These are phyloP conservation scores for Caranx ignobilis DNA, from an alignment of 2,113 vertebrate genomes.

Conservation along the genomic window DNA sequence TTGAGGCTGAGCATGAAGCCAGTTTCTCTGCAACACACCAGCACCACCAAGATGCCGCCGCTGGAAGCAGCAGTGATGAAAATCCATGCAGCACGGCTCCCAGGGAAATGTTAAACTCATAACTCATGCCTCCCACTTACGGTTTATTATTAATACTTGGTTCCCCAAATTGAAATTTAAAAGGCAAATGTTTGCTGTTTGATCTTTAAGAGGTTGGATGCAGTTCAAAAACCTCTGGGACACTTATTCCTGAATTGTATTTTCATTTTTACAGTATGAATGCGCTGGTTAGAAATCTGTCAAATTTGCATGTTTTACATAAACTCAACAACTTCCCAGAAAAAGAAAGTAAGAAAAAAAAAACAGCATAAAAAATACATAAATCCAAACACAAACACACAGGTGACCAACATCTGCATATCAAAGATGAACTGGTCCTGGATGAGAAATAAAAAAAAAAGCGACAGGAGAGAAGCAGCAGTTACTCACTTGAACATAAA, in stretches of 20 bases:
- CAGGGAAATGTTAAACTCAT: slow-evolving; percentile 79
- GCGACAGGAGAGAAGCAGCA: slow-evolving; percentile 1
- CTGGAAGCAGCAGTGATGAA: slow-evolving; percentile 39
- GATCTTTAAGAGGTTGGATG: slow-evolving; percentile 75
- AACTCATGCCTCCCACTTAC: slow-evolving; percentile 80
- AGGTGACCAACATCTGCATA: slow-evolving; percentile 8
- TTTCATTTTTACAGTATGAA: slow-evolving; percentile 56
- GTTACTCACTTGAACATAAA: slow-evolving; percentile 94
- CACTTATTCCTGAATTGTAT: slow-evolving; percentile 39
- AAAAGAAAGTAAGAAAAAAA: background rate
- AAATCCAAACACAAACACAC: background rate
- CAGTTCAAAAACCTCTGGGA: slow-evolving; percentile 64
- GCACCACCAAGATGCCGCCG: slow-evolving; percentile 76
- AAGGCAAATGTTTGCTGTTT: slow-evolving; percentile 79
- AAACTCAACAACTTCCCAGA: slow-evolving; percentile 24
- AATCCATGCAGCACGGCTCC: slow-evolving; percentile 49
- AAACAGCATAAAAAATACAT: background rate
- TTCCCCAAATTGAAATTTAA: slow-evolving; percentile 72
- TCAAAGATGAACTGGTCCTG: background rate
- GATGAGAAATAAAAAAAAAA: background rate
- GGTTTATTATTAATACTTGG: slow-evolving; percentile 78
- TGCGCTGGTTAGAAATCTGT: slow-evolving; percentile 11
- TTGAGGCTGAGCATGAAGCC: slow-evolving; percentile 35
- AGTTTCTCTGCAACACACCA: slow-evolving; percentile 56
- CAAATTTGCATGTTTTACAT: slow-evolving; percentile 15